Percentiles rank a stretch among this genome's conserved stretches.
phyloP scores from a whole-genome alignment of 2,113 vertebrate species.

The Thamnophis sirtalis region DNA sequence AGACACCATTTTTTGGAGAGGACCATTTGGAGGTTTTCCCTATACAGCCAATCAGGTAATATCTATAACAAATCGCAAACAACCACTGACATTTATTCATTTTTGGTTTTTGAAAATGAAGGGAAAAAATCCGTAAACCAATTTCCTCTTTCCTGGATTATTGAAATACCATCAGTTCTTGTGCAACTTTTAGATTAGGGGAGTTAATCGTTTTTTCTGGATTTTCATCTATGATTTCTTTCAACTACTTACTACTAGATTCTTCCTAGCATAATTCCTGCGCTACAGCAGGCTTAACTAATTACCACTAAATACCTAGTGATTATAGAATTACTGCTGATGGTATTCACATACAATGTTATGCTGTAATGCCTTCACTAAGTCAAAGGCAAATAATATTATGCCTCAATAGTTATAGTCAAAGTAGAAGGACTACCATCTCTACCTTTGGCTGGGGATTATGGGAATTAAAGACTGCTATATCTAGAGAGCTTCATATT shows the following conservation, averaged over 20 bases:
- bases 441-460: background rate
- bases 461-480: background rate
- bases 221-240: background rate
- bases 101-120: conserved; percentile 23
- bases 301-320: background rate
- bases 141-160: conserved; percentile 39
- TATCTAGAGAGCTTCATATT: background rate
- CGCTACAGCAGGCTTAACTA: background rate
- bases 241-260: background rate
- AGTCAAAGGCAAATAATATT: background rate
- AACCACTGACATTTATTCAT: conserved; percentile 27
- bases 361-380: background rate
- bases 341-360: background rate
- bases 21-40: conserved; percentile 75
- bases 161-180: conserved; percentile 2
- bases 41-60: conserved; percentile 76
- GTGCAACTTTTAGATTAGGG: background rate
- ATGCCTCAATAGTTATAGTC: background rate
- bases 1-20: conserved; percentile 71
- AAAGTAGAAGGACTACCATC: background rate
- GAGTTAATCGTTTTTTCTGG: background rate
- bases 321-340: background rate
- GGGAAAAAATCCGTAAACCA: conserved; percentile 13
- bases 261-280: background rate
- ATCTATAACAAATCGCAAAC: conserved; percentile 21